Conservation (phyloP, 2,797 vertebrate species). For the Chrysocyon brachyurus region DNA sequence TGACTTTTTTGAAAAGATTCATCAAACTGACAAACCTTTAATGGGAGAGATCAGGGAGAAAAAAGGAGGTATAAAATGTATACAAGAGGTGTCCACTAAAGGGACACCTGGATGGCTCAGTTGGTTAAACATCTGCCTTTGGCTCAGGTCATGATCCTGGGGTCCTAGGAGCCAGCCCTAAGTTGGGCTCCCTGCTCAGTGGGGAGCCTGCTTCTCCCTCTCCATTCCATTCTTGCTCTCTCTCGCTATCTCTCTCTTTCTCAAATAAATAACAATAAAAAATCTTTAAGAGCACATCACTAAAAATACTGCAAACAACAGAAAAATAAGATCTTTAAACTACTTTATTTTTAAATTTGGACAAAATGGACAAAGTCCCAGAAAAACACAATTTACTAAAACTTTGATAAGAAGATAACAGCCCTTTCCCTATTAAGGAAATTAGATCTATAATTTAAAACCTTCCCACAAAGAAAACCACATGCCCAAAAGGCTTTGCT, state of each 20-base stretch:
- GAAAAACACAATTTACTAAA: slow-evolving; percentile 57
- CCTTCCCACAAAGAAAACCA: slow-evolving; percentile 8
- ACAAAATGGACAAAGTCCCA: slow-evolving; percentile 28
- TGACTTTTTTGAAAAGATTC: background rate
- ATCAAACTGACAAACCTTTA: background rate
- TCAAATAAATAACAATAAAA: too few species aligned
- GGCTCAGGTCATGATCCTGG: too few species aligned
- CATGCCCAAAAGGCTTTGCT: background rate
- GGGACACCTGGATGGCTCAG: too few species aligned
- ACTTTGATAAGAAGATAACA: background rate
- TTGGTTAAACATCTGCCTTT: too few species aligned
- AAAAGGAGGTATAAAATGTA: background rate
- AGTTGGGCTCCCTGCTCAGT: too few species aligned
- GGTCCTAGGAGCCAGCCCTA: too few species aligned
- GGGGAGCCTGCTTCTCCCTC: too few species aligned
- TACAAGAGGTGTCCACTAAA: background rate
- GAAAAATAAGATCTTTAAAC: background rate
- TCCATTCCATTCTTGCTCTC: too few species aligned
- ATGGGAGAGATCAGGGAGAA: background rate
- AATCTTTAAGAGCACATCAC: background rate
- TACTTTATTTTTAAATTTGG: slow-evolving; percentile 26
- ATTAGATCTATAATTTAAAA: slow-evolving; percentile 47
- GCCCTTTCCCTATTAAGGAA: background rate
- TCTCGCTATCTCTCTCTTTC: too few species aligned
- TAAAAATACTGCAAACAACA: background rate